These are phyloP conservation scores for Rhinogobio ventralis DNA, from an alignment of 2,797 vertebrate genomes.

Conservation along the genomic window DNA sequence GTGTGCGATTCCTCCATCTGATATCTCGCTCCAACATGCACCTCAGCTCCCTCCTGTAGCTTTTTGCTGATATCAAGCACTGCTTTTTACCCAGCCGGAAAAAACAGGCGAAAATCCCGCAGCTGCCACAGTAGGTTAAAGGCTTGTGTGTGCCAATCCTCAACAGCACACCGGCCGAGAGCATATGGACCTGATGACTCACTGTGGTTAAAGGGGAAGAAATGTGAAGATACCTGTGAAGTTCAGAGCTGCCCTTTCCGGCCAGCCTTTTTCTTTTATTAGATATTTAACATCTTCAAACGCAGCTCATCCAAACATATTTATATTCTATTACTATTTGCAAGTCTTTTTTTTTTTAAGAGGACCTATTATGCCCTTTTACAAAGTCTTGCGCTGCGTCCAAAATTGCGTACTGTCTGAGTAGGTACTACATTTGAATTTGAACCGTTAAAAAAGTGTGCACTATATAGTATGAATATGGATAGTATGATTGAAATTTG, in stretches of 20 bases:
- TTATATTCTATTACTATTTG: neutral
- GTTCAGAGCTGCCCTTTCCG: conserved; percentile 6
- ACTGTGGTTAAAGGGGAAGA: conserved; percentile 12
- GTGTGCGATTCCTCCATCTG: conserved; percentile 1
- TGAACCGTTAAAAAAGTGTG: too few species aligned
- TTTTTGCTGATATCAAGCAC: conserved; percentile 35
- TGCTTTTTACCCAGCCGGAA: conserved; percentile 38
- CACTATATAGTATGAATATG: too few species aligned
- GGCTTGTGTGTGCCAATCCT: conserved; percentile 13
- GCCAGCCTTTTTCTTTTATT: neutral
- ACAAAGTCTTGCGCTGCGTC: neutral
- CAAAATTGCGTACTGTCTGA: too few species aligned
- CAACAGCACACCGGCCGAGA: conserved; percentile 1
- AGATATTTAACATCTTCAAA: neutral
- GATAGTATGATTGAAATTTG: too few species aligned
- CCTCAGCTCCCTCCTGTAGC: conserved; percentile 8
- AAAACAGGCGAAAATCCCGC: conserved; percentile 22
- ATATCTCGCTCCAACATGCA: conserved; percentile 25
- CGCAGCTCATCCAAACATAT: neutral
- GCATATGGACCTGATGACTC: conserved; percentile 46
- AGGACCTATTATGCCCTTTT: neutral
- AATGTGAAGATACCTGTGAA: neutral
- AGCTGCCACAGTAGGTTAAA: neutral
- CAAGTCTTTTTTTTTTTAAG: neutral
- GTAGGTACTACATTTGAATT: too few species aligned